These are phyloP conservation scores for Sebastes minor DNA, from an alignment of 2,797 vertebrate species.

Conservation along the genomic window DNA sequence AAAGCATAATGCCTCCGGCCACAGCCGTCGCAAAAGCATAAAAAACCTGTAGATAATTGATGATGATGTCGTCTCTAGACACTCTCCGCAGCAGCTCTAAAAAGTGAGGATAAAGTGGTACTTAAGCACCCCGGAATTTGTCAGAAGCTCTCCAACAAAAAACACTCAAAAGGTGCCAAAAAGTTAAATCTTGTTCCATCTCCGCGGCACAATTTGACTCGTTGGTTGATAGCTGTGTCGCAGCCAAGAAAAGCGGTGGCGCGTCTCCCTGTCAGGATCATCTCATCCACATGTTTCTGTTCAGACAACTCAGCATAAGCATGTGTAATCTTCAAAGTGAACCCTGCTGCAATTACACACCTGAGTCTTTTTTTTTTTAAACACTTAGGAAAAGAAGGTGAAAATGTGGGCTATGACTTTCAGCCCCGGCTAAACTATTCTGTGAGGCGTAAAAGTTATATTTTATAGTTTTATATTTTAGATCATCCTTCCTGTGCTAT, in stretches of 20 bases:
- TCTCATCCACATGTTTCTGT: constrained; percentile 35
- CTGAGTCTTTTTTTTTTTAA: background rate
- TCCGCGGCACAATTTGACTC: constrained; percentile 25
- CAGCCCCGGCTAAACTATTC: background rate
- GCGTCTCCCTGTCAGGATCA: constrained; percentile 39
- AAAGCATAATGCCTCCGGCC: background rate
- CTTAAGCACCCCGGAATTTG: constrained; percentile 48
- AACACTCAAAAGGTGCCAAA: constrained; percentile 45
- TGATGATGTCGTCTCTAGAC: constrained; percentile 36
- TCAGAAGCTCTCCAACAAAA: constrained; percentile 60
- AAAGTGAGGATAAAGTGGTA: constrained; percentile 49
- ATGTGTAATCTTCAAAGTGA: constrained; percentile 66
- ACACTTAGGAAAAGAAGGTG: constrained; percentile 9
- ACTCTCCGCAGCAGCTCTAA: constrained; percentile 34
- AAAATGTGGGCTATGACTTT: background rate
- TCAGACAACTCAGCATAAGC: constrained; percentile 54
- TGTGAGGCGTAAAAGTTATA: background rate
- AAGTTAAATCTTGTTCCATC: constrained; percentile 34
- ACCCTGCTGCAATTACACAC: constrained; percentile 48
- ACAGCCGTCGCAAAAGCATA: background rate
- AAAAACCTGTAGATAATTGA: constrained; percentile 41
- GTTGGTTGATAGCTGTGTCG: constrained; percentile 26
- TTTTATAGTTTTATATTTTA: background rate
- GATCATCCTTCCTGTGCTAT: background rate
- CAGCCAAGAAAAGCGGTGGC: constrained; percentile 24